Conservation (phyloP, 2,797 vertebrate species). For the Decapterus maruadsi region DNA sequence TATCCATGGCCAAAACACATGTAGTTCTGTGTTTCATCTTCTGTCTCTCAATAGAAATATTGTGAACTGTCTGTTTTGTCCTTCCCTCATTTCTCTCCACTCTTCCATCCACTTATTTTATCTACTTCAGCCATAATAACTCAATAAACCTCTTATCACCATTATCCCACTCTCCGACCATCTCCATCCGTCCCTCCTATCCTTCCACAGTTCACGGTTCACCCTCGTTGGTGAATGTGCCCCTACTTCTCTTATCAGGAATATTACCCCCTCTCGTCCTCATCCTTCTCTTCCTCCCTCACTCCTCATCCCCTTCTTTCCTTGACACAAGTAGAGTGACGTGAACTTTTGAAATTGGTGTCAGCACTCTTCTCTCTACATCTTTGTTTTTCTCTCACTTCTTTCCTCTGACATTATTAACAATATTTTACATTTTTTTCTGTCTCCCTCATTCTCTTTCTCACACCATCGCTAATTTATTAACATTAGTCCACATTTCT, state of each 20-base stretch:
- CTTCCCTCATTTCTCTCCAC: slow-evolving; percentile 30
- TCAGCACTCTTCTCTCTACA: slow-evolving; percentile 81
- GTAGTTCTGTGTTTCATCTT: slow-evolving; percentile 5
- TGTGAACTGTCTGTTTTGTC: slow-evolving; percentile 36
- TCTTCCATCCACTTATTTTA: slow-evolving; percentile 44
- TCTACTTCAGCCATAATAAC: slow-evolving; percentile 53
- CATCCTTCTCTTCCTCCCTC: slow-evolving; percentile 58
- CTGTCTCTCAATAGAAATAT: slow-evolving; percentile 7
- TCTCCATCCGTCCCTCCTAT: slow-evolving; percentile 40
- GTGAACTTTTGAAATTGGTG: slow-evolving; percentile 90
- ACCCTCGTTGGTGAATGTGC: slow-evolving; percentile 61
- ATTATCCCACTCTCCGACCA: slow-evolving; percentile 49
- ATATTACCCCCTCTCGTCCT: slow-evolving; percentile 63
- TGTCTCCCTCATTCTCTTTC: slow-evolving; percentile 62
- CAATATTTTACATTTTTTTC: slow-evolving; percentile 68
- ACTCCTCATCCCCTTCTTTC: slow-evolving; percentile 66
- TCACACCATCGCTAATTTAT: slow-evolving; percentile 82
- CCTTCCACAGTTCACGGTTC: slow-evolving; percentile 59
- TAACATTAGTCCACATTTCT: slow-evolving; percentile 75
- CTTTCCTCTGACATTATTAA: slow-evolving; percentile 79
- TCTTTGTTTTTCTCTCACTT: slow-evolving; percentile 69
- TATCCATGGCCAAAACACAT: slow-evolving; percentile 7
- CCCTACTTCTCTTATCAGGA: slow-evolving; percentile 78
- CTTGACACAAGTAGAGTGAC: slow-evolving; percentile 78
- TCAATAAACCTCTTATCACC: slow-evolving; percentile 64